These are phyloP conservation scores for Tupaia tana DNA, from an alignment of 2,113 vertebrate species.

Conservation along the genomic window DNA sequence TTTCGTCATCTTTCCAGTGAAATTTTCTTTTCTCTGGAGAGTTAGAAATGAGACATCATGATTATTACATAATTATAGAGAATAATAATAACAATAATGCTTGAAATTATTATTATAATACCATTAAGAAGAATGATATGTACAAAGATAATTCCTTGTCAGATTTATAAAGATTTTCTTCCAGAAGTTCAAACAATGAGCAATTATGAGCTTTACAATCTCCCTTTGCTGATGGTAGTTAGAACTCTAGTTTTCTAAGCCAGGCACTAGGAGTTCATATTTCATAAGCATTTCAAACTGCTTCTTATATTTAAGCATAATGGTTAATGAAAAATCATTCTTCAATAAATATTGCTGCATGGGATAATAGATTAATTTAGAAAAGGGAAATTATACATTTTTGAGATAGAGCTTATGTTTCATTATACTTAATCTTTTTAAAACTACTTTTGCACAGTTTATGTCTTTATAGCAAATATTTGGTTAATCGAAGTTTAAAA, in stretches of 20 bases:
- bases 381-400: not conserved
- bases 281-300: not conserved
- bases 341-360: not conserved
- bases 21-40: constrained; percentile 66
- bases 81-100: constrained; percentile 64
- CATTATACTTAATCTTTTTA: not conserved
- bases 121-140: constrained; percentile 43
- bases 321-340: not conserved
- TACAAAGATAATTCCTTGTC: constrained; percentile 38
- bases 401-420: constrained; percentile 8
- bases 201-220: not conserved
- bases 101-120: constrained; percentile 48
- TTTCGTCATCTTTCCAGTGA: constrained; percentile 63
- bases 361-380: not conserved
- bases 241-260: not conserved
- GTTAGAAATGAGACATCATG: constrained; percentile 53
- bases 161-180: constrained; percentile 53
- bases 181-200: constrained; percentile 26
- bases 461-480: not conserved
- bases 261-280: not conserved
- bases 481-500: constrained; percentile 2
- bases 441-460: not conserved
- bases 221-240: not conserved
- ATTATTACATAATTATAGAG: constrained; percentile 71
- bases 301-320: not conserved